A percentile compares a stretch with the other conserved stretches of the same genome.
These are phyloP conservation scores for Micrasema minimum DNA, from an alignment of 1,140 invertebrate species.

Conservation along the genomic window DNA sequence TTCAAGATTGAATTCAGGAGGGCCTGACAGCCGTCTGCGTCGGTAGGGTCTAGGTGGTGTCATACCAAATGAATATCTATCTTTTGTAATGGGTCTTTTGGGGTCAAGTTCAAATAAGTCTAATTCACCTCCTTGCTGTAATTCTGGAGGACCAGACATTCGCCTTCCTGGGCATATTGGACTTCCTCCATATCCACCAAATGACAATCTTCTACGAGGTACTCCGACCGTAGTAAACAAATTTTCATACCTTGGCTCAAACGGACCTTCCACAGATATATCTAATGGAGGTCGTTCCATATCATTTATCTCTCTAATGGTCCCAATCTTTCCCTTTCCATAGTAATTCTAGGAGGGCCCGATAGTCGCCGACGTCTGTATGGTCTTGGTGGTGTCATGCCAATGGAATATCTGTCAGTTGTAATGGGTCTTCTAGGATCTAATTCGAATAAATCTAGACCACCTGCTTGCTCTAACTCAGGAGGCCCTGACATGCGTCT, in stretches of 20 bases:
- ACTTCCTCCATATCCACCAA: constrained; percentile 8
- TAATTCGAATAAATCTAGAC: constrained; percentile 9
- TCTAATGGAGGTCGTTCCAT: too few species aligned
- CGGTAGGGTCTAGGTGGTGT: not conserved
- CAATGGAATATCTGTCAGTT: constrained; percentile 1
- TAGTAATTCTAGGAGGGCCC: constrained; percentile 3
- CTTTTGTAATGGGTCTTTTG: not conserved
- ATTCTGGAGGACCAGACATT: constrained; percentile 9
- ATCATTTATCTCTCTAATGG: not conserved
- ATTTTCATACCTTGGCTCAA: not conserved
- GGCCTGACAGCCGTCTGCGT: constrained; percentile 1
- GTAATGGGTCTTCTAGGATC: constrained; percentile 13
- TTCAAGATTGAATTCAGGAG: not conserved
- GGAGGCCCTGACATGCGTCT: constrained; percentile 22
- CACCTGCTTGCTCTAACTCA: not conserved
- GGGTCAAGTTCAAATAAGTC: constrained; percentile 18
- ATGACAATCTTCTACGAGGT: constrained; percentile 14
- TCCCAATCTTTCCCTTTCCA: too few species aligned
- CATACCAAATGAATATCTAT: constrained; percentile 9
- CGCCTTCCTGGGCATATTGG: constrained; percentile 2
- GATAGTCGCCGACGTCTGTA: not conserved
- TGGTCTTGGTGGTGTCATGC: constrained; percentile 18
- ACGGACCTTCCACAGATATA: not conserved
- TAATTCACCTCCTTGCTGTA: not conserved
- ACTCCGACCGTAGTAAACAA: constrained; percentile 1